Evolutionary conservation across 2,113 vertebrate species (phyloP), one percentile per base, ranked within the genome.

Genomic region (Paraplagusia blochii): DNA sequence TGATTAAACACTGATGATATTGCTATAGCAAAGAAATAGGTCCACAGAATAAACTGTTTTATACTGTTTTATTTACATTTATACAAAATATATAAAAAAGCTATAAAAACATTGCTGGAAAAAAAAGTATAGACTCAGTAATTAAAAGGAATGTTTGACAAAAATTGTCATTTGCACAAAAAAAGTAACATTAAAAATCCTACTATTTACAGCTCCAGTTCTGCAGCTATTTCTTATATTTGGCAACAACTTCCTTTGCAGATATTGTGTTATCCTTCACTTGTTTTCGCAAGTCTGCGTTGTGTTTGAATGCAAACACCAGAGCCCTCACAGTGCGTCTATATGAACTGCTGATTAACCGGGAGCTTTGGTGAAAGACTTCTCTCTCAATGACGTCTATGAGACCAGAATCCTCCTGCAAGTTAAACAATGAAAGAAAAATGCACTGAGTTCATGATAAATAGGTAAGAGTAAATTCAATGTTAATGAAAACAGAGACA

Each of bases 371-470:
- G 85, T 98, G 93, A 88, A 98, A 99, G 58, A 92, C 92, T 83
- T 98, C 96, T 76, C 89, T 92, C 83, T 99, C 97, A 5, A 97
- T 93, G 89, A 93, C 96, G 90, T 98, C 97, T 69, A 92, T 91
- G 59, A 98, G 93, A 53, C 90, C 91, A 81, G 93, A 92, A 85
- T 92, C 93, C 79, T 88, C 90, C 96, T 99, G 77, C 9, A 46
- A 47, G 52, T 44, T n/a, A n/a, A n/a, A n/a, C 9, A 65, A 10
- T 60, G 34, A 66, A 8, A 11, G 53, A 13, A 38, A 12, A 52
- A 63, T 0, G 16, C 35, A 18, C 51, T 35, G 45, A 7, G 13
- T 13, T 1, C 14, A 44, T 1, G 6, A 51, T 45, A 6, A 29
- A 29, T 29, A 6, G 2, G 22, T 29, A n/a, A n/a, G n/a, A n/a